Evolutionary conservation across 2,113 vertebrate species (phyloP).

Genomic region (Falco punctatus): DNA sequence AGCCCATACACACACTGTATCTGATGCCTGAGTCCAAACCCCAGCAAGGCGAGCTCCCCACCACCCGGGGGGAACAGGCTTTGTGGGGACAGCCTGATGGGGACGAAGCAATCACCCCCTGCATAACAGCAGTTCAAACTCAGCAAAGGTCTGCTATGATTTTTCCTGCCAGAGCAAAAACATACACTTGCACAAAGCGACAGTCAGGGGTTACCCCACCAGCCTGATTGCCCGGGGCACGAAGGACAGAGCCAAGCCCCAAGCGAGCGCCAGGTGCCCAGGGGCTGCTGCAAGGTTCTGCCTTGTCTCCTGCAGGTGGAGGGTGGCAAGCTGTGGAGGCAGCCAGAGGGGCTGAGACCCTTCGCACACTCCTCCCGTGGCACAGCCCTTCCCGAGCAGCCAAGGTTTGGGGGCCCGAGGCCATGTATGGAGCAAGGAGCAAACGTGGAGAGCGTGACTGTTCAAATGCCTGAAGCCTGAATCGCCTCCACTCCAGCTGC

Average conservation of each 20-base stretch:
- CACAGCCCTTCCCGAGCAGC: background rate
- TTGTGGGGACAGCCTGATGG: background rate
- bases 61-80: background rate
- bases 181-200: background rate
- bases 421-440: background rate
- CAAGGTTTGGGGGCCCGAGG: accelerated
- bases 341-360: background rate
- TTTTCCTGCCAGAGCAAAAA: background rate
- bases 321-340: background rate
- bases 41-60: accelerated
- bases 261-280: accelerated
- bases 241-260: accelerated
- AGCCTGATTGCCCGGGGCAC: accelerated
- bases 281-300: accelerated
- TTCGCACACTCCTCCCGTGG: accelerated
- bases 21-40: background rate
- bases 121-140: background rate
- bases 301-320: background rate
- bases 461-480: constrained; percentile 35
- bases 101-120: background rate
- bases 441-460: background rate
- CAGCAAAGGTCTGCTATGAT: accelerated
- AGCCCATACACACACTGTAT: background rate
- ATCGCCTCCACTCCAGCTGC: background rate
- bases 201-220: accelerated